Percentiles rank a stretch among this genome's conserved stretches.
Conservation (phyloP, 2,113 vertebrate genomes). For the Tetrao urogallus region DNA sequence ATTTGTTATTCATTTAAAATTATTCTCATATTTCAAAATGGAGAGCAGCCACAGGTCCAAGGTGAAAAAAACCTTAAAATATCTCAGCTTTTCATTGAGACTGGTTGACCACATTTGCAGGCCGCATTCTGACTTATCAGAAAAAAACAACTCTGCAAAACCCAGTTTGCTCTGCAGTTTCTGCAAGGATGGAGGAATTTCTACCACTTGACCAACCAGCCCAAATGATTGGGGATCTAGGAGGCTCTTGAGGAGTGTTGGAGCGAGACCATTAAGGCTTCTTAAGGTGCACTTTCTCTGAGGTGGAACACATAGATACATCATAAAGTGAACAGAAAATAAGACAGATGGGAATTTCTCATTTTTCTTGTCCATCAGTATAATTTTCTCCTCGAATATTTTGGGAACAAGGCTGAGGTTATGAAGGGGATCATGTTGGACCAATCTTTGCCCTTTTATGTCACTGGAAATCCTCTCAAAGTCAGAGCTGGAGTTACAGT, state of each 20-base stretch:
- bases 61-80: background rate
- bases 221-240: accelerated
- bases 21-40: background rate
- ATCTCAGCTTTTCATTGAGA: background rate
- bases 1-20: constrained; percentile 5
- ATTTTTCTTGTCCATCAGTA: background rate
- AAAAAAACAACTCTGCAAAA: background rate
- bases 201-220: background rate
- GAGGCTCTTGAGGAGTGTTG: background rate
- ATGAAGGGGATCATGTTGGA: background rate
- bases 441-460: background rate
- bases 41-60: background rate
- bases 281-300: background rate
- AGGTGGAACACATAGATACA: background rate
- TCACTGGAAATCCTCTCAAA: background rate
- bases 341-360: background rate
- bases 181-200: background rate
- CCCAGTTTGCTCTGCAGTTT: background rate
- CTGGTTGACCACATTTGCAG: background rate
- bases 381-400: background rate
- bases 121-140: background rate
- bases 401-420: background rate
- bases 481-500: background rate
- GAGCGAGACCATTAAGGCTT: background rate
- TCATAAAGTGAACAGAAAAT: background rate